Percentiles rank a stretch among this genome's conserved stretches.
Conservation (phyloP, 2,797 vertebrate species). For the Champsocephalus esox region DNA sequence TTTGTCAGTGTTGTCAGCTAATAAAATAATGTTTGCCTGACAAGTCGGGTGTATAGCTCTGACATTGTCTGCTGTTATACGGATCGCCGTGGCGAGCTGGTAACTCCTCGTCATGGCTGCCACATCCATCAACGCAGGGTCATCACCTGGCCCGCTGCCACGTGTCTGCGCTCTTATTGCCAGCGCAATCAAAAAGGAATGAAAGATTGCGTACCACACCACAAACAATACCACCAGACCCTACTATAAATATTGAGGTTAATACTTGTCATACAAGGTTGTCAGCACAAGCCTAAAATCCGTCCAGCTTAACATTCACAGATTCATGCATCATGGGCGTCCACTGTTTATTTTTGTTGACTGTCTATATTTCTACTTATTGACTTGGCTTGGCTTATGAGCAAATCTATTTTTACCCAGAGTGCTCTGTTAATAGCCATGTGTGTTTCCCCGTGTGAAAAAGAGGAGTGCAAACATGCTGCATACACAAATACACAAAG, state of each 20-base stretch:
- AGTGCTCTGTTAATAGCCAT: constrained; percentile 51
- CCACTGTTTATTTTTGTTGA: constrained; percentile 50
- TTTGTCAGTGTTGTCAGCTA: constrained; percentile 34
- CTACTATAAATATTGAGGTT: constrained; percentile 60
- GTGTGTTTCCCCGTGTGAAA: constrained; percentile 24
- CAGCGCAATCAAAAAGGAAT: constrained; percentile 69
- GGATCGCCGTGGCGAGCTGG: constrained; percentile 43
- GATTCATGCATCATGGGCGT: not conserved
- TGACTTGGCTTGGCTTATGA: constrained; percentile 43
- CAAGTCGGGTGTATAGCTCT: constrained; percentile 23
- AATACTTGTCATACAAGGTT: constrained; percentile 33
- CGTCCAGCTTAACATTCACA: constrained; percentile 20
- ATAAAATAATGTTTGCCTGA: constrained; percentile 33
- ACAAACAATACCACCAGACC: constrained; percentile 62
- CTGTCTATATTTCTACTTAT: constrained; percentile 53
- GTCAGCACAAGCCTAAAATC: constrained; percentile 33
- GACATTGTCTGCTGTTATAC: constrained; percentile 51
- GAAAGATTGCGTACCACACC: constrained; percentile 58
- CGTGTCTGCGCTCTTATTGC: constrained; percentile 68
- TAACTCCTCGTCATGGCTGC: constrained; percentile 64
- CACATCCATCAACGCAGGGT: constrained; percentile 80
- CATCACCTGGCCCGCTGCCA: constrained; percentile 76
- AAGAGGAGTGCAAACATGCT: constrained; percentile 40
- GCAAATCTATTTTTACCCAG: constrained; percentile 30
- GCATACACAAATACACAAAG: constrained; percentile 46